Conservation (phyloP, 2,888 invertebrate species). For the Pseudococcus viburni region DNA sequence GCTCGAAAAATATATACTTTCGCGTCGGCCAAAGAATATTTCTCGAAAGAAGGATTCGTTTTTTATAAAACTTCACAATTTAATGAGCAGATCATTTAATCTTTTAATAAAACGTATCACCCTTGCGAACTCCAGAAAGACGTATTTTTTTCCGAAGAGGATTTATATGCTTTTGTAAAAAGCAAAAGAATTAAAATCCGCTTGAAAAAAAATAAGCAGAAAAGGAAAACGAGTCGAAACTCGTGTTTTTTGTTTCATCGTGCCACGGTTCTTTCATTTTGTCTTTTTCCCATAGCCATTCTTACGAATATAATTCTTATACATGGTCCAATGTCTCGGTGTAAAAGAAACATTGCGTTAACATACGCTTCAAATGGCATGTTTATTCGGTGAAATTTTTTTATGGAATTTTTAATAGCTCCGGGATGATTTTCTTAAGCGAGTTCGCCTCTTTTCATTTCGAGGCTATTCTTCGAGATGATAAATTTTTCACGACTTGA, state of each 20-base stretch:
- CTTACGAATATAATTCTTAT: conserved; percentile 8
- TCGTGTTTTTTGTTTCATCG: conserved; percentile 38
- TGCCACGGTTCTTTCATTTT: not conserved
- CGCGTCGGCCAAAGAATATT: conserved; percentile 1
- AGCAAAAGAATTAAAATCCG: conserved; percentile 33
- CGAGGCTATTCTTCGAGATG: conserved; percentile 4
- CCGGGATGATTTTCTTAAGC: conserved; percentile 28
- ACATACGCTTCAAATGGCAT: conserved; percentile 49
- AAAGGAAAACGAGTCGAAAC: not conserved
- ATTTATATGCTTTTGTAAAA: conserved; percentile 21
- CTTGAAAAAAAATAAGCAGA: conserved; percentile 8
- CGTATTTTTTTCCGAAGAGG: not conserved
- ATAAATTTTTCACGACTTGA: conserved; percentile 28
- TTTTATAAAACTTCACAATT: conserved; percentile 22
- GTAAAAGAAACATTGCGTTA: conserved; percentile 18
- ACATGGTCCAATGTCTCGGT: conserved; percentile 28
- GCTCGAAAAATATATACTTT: conserved; percentile 32
- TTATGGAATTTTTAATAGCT: conserved; percentile 51
- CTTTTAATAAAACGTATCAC: conserved; percentile 56
- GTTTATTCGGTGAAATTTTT: conserved; percentile 25
- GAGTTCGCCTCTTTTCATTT: conserved; percentile 2
- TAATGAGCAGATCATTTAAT: conserved; percentile 56
- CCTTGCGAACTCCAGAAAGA: not conserved
- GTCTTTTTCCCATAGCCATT: not conserved
- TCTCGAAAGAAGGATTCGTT: not conserved